Base-by-base conservation (phyloP, 2,797 vertebrate genomes). In the Trachops cirrhosus region DNA sequence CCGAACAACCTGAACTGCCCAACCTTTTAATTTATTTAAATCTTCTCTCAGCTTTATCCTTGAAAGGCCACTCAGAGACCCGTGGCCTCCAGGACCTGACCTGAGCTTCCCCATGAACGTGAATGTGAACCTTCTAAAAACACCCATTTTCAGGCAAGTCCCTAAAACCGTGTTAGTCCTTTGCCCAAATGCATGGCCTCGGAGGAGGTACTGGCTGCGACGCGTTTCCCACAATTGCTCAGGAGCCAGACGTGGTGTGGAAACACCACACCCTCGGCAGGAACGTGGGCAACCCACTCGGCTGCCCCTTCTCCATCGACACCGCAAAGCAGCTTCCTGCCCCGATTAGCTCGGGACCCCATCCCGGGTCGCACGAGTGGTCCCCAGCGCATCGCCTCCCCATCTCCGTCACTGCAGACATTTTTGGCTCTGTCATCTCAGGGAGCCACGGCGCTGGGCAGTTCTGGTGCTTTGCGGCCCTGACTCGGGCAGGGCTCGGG, bases 241-340 rank as follows among this genome's bases (percentile, higher is more conserved):
- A 18, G 18, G 19, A 67, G 34, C 62, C 12, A 24, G 32, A 14
- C 0, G 6, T 0, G 6, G n/a, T 5, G 21, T 41, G 37, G 39
- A 48, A 39, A 50, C 29, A 0, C 0, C 3, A 12, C 2, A 44
- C 15, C n/a, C 1, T n/a, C 2, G 1, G 4, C 12, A 44, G 67
- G 41, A 39, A 82, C 6, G n/a, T 4, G 37, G n/a, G 54, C 41
- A 5, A 2, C 11, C 26, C 39, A 52, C 29, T 26, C 14, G 16
- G 88, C 5, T 10, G 37, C 22, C 29, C 48, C 37, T 67, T 29
- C 24, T 57, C 54, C 12, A 8, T 2, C 8, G 16, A 71, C 0
- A 2, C 29, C 0, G 18, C 41, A 57, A 16, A 68, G 26, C 2
- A 7, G 37, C 16, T 16, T 67, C 29, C n/a, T 52, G 83, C 3